Evolutionary conservation across 2,888 invertebrate genomes (phyloP).

Genomic region (Neoascia interrupta): DNA sequence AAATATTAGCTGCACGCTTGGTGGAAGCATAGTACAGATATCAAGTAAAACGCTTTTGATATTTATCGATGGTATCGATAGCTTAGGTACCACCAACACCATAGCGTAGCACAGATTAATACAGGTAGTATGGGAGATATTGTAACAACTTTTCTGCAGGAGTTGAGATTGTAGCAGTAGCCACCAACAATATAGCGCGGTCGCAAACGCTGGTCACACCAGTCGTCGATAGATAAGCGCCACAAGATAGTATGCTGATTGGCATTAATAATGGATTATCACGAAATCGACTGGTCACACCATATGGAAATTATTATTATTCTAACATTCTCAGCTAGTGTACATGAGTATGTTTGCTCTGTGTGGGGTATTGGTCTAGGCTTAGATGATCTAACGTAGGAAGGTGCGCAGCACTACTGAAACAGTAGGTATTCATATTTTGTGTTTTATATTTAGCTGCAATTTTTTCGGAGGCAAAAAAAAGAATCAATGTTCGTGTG

Average conservation of each 20-base stretch:
- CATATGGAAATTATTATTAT: conserved; percentile 70
- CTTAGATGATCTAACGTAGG: conserved; percentile 16
- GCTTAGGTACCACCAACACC: conserved; percentile 3
- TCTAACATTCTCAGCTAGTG: conserved; percentile 52
- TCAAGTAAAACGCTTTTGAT: conserved; percentile 22
- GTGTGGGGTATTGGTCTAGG: conserved; percentile 50
- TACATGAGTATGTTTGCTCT: conserved; percentile 13
- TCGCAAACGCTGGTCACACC: conserved; percentile 52
- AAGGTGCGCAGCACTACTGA: conserved; percentile 36
- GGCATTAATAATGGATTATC: conserved; percentile 81
- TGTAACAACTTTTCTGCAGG: conserved; percentile 50
- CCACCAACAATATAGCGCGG: conserved; percentile 49
- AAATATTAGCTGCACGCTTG: conserved; percentile 58
- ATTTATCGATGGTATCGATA: conserved; percentile 51
- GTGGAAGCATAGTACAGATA: conserved; percentile 28
- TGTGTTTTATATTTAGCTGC: conserved; percentile 54
- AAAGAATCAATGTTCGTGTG: conserved; percentile 60
- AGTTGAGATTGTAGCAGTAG: conserved; percentile 13
- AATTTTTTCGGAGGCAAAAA: conserved; percentile 21
- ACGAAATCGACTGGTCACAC: conserved; percentile 77
- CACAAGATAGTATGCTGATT: conserved; percentile 79
- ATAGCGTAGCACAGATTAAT: conserved; percentile 6
- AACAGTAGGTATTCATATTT: conserved; percentile 57
- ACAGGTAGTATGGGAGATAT: conserved; percentile 48
- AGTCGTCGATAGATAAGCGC: conserved; percentile 72